phyloP scores from a whole-genome alignment of 2,888 invertebrate genomes.

The Lasioglossum villosulum region DNA sequence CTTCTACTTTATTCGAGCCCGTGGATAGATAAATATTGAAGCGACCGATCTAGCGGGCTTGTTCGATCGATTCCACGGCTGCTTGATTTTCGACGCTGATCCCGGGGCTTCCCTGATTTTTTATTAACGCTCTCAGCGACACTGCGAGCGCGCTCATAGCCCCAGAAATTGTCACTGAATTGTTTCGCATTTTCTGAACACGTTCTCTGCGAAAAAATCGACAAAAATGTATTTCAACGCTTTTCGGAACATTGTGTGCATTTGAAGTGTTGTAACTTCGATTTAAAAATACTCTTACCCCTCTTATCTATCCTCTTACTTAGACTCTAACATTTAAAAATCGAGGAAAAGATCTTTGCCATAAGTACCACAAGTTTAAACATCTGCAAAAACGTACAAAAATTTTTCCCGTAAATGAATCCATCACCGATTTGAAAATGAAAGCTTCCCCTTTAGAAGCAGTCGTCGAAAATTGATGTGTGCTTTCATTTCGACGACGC shows the following conservation, averaged over 20 bases:
- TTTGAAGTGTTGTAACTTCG: neutral
- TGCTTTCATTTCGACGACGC: neutral
- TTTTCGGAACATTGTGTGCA: neutral
- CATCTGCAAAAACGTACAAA: neutral
- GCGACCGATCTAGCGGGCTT: neutral
- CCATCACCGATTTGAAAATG: neutral
- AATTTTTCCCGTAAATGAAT: neutral
- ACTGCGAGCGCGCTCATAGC: neutral
- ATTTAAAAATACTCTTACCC: neutral
- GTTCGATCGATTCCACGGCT: neutral
- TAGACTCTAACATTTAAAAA: no score
- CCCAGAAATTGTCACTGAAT: neutral
- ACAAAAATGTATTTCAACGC: neutral
- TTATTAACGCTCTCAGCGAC: neutral
- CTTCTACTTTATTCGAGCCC: constrained; percentile 28
- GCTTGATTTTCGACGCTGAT: constrained; percentile 1
- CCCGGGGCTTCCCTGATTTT: neutral
- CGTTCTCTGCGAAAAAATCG: neutral
- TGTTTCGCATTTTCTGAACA: neutral
- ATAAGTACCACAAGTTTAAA: neutral
- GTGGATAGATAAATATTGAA: constrained; percentile 40
- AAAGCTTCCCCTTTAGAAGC: neutral
- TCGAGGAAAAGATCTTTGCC: neutral
- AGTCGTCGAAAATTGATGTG: neutral
- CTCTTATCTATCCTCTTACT: no score